Base-by-base conservation (phyloP, 2,888 invertebrate genomes). In the Eurois occulta region DNA sequence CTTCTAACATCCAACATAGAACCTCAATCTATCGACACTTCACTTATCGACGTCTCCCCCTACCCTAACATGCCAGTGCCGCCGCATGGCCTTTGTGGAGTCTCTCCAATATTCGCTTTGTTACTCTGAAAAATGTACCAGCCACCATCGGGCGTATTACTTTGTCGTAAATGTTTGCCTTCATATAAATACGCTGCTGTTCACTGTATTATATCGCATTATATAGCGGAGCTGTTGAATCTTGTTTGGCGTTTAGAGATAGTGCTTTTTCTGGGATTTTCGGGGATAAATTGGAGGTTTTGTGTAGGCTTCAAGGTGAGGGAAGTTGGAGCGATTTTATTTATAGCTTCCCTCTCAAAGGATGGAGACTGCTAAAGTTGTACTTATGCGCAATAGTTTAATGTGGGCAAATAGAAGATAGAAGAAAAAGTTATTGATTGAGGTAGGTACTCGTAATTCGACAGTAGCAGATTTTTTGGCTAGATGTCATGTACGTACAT, bases 21-120 rank as follows among this genome's bases (percentile, higher is more conserved):
- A 0, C 0, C 1, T 16, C 5, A 24, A 55, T 68, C 28, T 65
- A 60, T 84, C 84, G 85, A 86, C 21, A 60, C 21, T 46, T 7
- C 46, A 28, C n/a, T 35, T 77, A 78, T 77, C 81, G 85, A 81
- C 38, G n/a, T 18, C 8, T 0, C 18, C 46, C 55, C 11, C 87
- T 52, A 35, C 88, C 60, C 82, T 86, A 75, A 11, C 67, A 60
- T 48, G 81, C 77, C 73, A 74, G 69, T 87, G 75, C 84, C 91
- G 89, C 90, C 91, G 90, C 93, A 92, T 94, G 94, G 93, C 95
- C 96, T 96, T 96, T 96, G 95, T 95, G 95, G 93, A 93, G 93
- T 91, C 95, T 94, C 96, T 96, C 95, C 95, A 95, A 96, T 96
- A 96, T 95, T 96, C 96, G 95, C 96, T 96, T 96, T 96, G 96